Conservation (phyloP, 2,797 vertebrate genomes). For the Melanotaenia nigrans region DNA sequence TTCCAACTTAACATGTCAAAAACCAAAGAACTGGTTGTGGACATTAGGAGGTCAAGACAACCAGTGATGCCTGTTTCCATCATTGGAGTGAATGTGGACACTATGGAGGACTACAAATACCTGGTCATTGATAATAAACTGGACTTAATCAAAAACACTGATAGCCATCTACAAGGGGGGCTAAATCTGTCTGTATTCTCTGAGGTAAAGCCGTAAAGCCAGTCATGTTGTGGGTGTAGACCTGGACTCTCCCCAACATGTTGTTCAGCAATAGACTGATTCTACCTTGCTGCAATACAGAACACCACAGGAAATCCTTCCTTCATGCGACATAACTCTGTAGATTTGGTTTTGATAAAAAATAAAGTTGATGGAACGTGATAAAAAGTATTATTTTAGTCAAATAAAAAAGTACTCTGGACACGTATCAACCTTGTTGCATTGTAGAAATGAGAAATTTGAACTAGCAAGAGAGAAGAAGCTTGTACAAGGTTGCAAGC, state of each 20-base stretch:
- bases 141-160: not conserved
- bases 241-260: too few species aligned
- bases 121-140: not conserved
- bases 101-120: not conserved
- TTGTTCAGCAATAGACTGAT: too few species aligned
- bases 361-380: too few species aligned
- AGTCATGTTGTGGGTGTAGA: not conserved
- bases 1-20: too few species aligned
- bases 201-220: not conserved
- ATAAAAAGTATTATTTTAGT: not conserved
- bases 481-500: not conserved
- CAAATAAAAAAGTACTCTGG: not conserved
- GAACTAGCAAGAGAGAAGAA: not conserved
- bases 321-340: too few species aligned
- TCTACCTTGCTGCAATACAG: too few species aligned
- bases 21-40: too few species aligned
- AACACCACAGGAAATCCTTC: too few species aligned
- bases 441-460: not conserved
- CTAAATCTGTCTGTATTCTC: not conserved
- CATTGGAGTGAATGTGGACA: not conserved
- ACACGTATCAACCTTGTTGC: not conserved
- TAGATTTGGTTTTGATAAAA: too few species aligned
- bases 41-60: too few species aligned
- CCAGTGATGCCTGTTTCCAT: not conserved
- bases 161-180: too few species aligned